Percentiles rank a stretch among this genome's conserved stretches.
These are phyloP conservation scores for Phalanger gymnotis DNA, from an alignment of 2,797 vertebrate genomes.

Conservation along the genomic window DNA sequence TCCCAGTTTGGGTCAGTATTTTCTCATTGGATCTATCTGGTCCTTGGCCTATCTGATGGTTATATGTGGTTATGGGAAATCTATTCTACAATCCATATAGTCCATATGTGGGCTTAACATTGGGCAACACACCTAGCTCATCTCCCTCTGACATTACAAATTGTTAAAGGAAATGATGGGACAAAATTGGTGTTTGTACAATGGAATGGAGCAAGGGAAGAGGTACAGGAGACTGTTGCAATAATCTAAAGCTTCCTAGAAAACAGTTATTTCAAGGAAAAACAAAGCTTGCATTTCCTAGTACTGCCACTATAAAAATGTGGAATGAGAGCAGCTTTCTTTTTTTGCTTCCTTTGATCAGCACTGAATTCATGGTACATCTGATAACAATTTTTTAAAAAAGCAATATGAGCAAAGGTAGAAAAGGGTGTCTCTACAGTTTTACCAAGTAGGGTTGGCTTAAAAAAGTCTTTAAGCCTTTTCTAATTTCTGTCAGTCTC, in stretches of 20 bases:
- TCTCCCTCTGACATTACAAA: not conserved
- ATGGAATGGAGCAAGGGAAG: not conserved
- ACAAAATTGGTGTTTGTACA: not conserved
- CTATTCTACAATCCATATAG: conserved; percentile 9
- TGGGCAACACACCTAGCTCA: conserved; percentile 10
- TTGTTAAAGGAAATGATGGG: not conserved
- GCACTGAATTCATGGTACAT: conserved; percentile 11
- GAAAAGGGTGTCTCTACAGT: not conserved
- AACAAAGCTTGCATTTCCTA: not conserved
- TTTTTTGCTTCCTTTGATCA: not conserved
- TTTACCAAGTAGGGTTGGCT: not conserved
- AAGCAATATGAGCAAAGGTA: not conserved
- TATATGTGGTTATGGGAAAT: not conserved
- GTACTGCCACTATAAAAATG: not conserved
- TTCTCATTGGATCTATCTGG: not conserved
- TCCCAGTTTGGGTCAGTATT: conserved; percentile 9
- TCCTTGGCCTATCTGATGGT: not conserved
- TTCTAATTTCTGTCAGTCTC: not conserved
- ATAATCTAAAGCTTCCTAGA: not conserved
- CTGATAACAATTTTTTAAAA: not conserved
- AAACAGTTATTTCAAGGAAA: conserved; percentile 10
- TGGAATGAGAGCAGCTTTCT: not conserved
- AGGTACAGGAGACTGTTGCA: not conserved
- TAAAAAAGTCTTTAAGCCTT: not conserved
- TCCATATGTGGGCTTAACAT: conserved; percentile 5